phyloP scores from a whole-genome alignment of 2,113 vertebrate genomes.

The Toxotes jaculatrix region DNA sequence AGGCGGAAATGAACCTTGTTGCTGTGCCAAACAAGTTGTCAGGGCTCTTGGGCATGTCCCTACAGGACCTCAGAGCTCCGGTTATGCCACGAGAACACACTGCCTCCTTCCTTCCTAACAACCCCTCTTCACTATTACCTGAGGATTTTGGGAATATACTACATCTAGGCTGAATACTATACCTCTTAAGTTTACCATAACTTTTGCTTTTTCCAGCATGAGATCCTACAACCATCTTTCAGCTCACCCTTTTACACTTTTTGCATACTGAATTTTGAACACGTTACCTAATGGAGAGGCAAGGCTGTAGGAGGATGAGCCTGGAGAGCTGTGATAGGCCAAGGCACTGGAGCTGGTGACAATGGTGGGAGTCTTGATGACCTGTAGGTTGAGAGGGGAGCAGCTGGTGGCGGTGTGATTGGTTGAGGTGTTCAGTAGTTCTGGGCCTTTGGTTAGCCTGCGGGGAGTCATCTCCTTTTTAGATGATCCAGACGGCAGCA shows the following conservation, averaged over 20 bases:
- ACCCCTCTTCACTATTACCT: slow-evolving; percentile 37
- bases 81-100: slow-evolving; percentile 56
- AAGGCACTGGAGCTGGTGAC: slow-evolving; percentile 92
- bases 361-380: slow-evolving; percentile 90
- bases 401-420: slow-evolving; percentile 88
- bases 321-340: slow-evolving; percentile 90
- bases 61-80: slow-evolving; percentile 65
- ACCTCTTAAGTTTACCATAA: background rate
- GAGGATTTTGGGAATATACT: slow-evolving; percentile 14
- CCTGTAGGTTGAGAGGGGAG: slow-evolving; percentile 93
- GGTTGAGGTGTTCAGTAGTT: slow-evolving; percentile 85
- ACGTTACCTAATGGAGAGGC: slow-evolving; percentile 90
- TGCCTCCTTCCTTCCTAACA: slow-evolving; percentile 56
- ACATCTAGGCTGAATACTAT: too few species aligned
- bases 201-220: background rate
- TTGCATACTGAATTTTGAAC: background rate
- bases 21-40: slow-evolving; percentile 70
- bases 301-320: slow-evolving; percentile 89
- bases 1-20: slow-evolving; percentile 54
- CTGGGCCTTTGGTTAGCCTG: slow-evolving; percentile 88
- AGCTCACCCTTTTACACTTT: background rate
- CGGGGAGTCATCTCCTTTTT: slow-evolving; percentile 89
- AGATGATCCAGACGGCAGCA: slow-evolving; percentile 88
- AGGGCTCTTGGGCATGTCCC: slow-evolving; percentile 60
- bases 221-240: background rate